These are phyloP conservation scores for Hemistola chrysoprasaria DNA, from an alignment of 2,888 invertebrate species.

Conservation along the genomic window DNA sequence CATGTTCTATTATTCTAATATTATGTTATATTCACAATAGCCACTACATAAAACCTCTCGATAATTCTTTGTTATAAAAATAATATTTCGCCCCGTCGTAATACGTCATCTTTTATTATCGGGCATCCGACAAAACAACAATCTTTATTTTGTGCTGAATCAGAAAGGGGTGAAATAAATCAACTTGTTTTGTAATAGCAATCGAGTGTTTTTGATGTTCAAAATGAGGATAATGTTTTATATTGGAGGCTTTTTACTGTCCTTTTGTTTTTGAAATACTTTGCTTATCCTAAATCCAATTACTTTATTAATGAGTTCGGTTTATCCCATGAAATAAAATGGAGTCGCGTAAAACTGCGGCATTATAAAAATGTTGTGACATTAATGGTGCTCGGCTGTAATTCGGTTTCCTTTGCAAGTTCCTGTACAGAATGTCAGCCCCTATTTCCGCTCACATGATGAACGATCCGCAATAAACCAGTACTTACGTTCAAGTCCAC, in stretches of 20 bases:
- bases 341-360: no score
- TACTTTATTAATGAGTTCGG: no score
- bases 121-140: conserved; percentile 25
- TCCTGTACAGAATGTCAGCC: no score
- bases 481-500: not conserved
- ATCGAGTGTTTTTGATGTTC: conserved; percentile 13
- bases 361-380: no score
- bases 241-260: conserved; percentile 4
- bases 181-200: conserved; percentile 20
- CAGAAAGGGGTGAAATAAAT: conserved; percentile 36
- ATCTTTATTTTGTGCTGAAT: conserved; percentile 47
- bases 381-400: no score
- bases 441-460: no score
- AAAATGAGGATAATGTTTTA: conserved; percentile 8
- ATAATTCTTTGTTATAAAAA: conserved; percentile 23
- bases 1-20: no score
- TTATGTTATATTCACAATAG: conserved; percentile 8
- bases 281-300: no score
- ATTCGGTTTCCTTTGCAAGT: no score
- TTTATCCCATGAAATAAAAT: no score
- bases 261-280: no score
- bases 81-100: conserved; percentile 18
- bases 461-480: no score
- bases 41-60: conserved; percentile 15
- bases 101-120: conserved; percentile 32